Conservation (phyloP, 2,888 invertebrate species). For the Bruchidius siliquastri region DNA sequence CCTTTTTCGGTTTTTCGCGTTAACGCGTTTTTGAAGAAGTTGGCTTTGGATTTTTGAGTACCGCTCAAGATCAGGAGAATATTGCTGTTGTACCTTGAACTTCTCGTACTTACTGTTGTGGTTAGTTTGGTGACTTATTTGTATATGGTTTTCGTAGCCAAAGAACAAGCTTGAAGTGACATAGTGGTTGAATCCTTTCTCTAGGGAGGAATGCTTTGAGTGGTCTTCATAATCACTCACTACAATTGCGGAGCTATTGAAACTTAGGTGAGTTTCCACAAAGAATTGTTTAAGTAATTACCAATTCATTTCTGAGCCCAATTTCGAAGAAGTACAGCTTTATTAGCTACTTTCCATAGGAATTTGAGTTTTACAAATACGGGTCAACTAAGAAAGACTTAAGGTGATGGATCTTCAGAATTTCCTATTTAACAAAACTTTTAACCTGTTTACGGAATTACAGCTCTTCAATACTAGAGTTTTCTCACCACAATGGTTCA, state of each 20-base stretch:
- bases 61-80: not conserved
- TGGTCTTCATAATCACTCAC: not conserved
- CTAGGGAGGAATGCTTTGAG: not conserved
- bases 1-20: not conserved
- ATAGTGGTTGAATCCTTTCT: not conserved
- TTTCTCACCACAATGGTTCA: no score
- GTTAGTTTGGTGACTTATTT: not conserved
- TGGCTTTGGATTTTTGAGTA: not conserved
- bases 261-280: not conserved
- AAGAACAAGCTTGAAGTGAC: not conserved
- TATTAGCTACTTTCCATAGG: no score
- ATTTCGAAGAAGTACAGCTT: no score
- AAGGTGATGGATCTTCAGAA: no score
- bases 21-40: not conserved
- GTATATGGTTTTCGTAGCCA: not conserved
- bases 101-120: not conserved
- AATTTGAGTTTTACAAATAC: no score
- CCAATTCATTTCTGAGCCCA: no score
- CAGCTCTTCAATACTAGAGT: no score
- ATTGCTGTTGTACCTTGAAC: not conserved
- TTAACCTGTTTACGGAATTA: no score
- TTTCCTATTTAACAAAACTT: no score
- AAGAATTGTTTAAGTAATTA: no score
- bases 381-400: no score
- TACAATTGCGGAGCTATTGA: not conserved